These are phyloP conservation scores for Onthophagus taurus DNA, from an alignment of 1,140 invertebrate genomes.

Conservation along the genomic window DNA sequence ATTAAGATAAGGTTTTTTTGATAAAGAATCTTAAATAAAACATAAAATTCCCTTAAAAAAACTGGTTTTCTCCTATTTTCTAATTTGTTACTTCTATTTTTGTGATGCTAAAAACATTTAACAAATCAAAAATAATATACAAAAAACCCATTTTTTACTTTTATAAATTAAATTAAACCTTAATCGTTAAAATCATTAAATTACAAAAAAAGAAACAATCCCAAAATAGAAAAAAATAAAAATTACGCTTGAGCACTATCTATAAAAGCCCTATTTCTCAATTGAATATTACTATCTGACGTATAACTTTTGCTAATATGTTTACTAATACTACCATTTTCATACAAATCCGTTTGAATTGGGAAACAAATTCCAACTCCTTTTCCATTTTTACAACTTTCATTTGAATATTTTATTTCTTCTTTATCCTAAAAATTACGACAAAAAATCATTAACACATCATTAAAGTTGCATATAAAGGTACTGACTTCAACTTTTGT, in stretches of 20 bases:
- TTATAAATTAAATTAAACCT: too few relatives aligned
- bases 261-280: slow-evolving; percentile 31
- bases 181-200: not conserved
- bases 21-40: too few relatives aligned
- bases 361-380: slow-evolving; percentile 29
- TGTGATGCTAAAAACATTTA: too few relatives aligned
- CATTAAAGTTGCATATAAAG: too few relatives aligned
- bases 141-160: too few relatives aligned
- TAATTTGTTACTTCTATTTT: too few relatives aligned
- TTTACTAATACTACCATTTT: slow-evolving; percentile 25
- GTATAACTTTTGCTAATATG: slow-evolving; percentile 29
- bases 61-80: too few relatives aligned
- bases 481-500: slow-evolving; percentile 15
- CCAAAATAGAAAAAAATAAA: slow-evolving; percentile 2
- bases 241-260: slow-evolving; percentile 16
- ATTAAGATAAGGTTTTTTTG: too few relatives aligned
- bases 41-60: too few relatives aligned
- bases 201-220: slow-evolving; percentile 1
- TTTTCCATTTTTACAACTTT: too few relatives aligned
- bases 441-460: not conserved
- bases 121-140: too few relatives aligned
- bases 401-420: too few relatives aligned
- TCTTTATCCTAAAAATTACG: not conserved
- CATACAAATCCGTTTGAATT: slow-evolving; percentile 30
- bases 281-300: slow-evolving; percentile 22